Evolutionary conservation across 1,140 invertebrate genomes (phyloP), one percentile per base, ranked within the genome.

Genomic region (Trichonephila clavipes): DNA sequence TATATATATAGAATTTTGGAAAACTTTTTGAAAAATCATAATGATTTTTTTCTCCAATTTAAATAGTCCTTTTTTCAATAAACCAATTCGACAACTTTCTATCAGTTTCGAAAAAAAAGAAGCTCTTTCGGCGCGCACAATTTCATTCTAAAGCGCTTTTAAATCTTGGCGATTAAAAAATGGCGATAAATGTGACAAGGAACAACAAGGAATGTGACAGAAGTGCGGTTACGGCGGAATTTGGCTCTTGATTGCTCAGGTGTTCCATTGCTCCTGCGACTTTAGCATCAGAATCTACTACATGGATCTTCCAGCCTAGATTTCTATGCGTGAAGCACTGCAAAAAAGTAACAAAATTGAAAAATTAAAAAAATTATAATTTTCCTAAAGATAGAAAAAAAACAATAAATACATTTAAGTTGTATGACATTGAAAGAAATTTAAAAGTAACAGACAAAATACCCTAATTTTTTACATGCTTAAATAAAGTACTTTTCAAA

Each of bases 261-360:
- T 90, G 89, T 1, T 86, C 81, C 90, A 92, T 92, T 61, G 82
- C 61, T 3, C 81, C 90, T 3, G 82, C 90, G 0, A 92, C 82
- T 92, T 92, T 92, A 6, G 24, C 83, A 59, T 92, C 83, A 28
- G 91, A 62, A 44, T 92, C 91, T 1, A 92, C 83, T 0, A 99
- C 98, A 95, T 98, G 97, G 94, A 99, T 99, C 96, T 98, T 99
- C 98, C 98, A 99, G 64, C 99, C 99, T 89, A 99, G 97, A 95
- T 98, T 97, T 66, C 98, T 97, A 96, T 99, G 98, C 14, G 98
- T 98, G 96, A 97, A 99, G 95, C 98, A 99, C 97, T 98, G 96
- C 21, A 96, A 96, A 94, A 94, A 61, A 94, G 94, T 94, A 85
- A 62, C 51, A 34, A 28, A 77, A 88, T 12, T 3, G 51, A 44